phyloP scores from a whole-genome alignment of 1,140 invertebrate species.

The Pristionchus pacificus region DNA sequence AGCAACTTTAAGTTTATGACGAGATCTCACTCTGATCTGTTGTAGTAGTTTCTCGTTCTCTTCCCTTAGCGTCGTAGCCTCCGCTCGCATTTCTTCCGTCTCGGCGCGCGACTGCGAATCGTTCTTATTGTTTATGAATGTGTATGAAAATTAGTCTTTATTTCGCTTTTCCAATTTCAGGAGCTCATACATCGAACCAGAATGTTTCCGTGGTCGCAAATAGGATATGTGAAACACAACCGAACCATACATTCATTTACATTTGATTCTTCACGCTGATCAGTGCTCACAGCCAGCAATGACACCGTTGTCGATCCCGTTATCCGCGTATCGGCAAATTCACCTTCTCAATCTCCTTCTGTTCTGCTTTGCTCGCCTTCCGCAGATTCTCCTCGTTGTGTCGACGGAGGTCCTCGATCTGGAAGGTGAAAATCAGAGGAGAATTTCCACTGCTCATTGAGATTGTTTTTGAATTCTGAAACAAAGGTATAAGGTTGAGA shows the following conservation, averaged over 20 bases:
- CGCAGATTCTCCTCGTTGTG: slow-evolving; percentile 5
- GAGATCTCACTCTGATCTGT: no score
- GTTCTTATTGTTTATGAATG: not conserved
- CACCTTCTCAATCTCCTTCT: not conserved
- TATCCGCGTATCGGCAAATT: not conserved
- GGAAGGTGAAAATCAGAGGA: not conserved
- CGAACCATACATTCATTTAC: no score
- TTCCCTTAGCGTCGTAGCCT: not conserved
- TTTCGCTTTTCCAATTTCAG: not conserved
- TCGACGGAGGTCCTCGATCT: slow-evolving; percentile 1
- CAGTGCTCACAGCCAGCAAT: no score
- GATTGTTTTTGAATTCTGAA: not conserved
- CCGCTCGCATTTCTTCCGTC: not conserved
- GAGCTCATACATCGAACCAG: not conserved
- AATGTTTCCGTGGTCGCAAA: not conserved
- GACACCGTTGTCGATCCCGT: no score
- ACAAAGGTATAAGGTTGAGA: no score
- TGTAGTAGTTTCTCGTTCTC: not conserved
- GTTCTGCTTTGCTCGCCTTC: not conserved
- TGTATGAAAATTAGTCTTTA: not conserved
- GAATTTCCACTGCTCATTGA: not conserved
- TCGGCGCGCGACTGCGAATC: no score
- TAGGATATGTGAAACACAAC: not conserved
- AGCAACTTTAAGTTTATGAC: no score
- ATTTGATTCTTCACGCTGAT: no score